A percentile compares a stretch with the other conserved stretches of the same genome.
These are phyloP conservation scores for human DNA, from an alignment of 2,113 vertebrate species.

Conservation along the genomic window GRCh38 chr15:91355001-91355500, in stretches of 20 bases:
- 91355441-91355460: background rate
- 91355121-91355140: background rate
- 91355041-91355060: background rate
- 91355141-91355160: background rate
- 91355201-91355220: background rate
- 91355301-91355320: background rate
- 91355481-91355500: background rate
- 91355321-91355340: background rate
- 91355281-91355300: background rate
- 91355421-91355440: background rate
- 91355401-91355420: background rate
- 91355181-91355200: background rate
- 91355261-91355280: background rate
- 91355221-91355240: background rate
- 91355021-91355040: background rate
- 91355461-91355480: background rate
- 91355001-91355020: background rate
- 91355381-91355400: background rate
- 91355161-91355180: background rate
- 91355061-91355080: background rate
- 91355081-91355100: background rate
- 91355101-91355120: background rate
- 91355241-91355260: background rate
- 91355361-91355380: background rate
- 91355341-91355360: background rate